Evolutionary conservation across 2,113 vertebrate species (phyloP).

Genomic region (Aplodontia rufa): DNA sequence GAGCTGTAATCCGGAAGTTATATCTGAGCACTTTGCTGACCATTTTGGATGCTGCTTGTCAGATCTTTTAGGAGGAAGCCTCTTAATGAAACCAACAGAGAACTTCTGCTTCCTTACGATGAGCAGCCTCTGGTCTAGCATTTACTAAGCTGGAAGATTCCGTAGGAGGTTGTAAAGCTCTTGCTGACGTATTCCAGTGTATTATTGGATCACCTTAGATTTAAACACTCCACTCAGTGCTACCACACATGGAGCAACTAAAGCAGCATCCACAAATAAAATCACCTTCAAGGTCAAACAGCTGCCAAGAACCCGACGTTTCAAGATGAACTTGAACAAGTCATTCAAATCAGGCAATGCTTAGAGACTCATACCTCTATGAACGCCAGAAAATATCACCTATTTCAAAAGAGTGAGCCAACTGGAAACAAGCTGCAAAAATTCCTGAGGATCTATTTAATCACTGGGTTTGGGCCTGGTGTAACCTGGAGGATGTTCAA

Average conservation of each 20-base stretch:
- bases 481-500: not conserved
- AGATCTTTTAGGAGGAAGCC: not conserved
- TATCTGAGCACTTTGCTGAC: not conserved
- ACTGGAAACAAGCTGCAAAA: slow-evolving; percentile 25
- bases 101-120: not conserved
- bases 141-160: not conserved
- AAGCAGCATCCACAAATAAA: not conserved
- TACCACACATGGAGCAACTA: not conserved
- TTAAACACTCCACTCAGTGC: not conserved
- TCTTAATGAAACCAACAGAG: not conserved
- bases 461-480: not conserved
- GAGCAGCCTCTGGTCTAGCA: not conserved
- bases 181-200: not conserved
- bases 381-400: not conserved
- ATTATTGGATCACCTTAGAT: not conserved
- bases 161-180: not conserved
- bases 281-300: not conserved
- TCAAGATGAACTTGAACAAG: slow-evolving; percentile 13
- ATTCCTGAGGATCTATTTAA: not conserved
- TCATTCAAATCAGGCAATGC: not conserved
- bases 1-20: not conserved
- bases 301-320: not conserved
- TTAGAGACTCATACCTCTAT: not conserved
- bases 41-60: not conserved
- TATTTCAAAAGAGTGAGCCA: slow-evolving; percentile 28